phyloP scores from a whole-genome alignment of 2,888 invertebrate species.

The Caenorhabditis angaria region DNA sequence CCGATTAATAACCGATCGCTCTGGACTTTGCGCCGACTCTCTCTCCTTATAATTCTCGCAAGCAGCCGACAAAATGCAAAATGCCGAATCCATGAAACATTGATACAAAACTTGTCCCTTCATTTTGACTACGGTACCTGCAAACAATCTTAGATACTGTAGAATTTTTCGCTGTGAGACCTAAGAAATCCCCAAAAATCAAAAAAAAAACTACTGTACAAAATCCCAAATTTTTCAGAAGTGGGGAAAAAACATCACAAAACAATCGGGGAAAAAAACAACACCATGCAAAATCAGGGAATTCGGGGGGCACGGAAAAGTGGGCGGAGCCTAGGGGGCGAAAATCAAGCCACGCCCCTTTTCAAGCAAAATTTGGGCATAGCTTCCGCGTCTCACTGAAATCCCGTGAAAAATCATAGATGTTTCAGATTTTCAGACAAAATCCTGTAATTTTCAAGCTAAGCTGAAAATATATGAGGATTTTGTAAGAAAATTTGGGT shows the following conservation, averaged over 20 bases:
- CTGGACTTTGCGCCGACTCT: conserved; percentile 52
- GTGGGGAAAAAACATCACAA: neutral
- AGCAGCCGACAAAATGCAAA: conserved; percentile 87
- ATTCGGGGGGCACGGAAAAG: neutral
- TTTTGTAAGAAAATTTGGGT: too few relatives aligned
- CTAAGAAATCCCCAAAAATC: neutral
- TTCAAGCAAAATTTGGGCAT: neutral
- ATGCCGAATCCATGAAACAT: conserved; percentile 94
- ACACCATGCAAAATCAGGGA: conserved; percentile 4
- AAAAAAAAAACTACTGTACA: too few relatives aligned
- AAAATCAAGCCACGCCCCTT: conserved; percentile 6
- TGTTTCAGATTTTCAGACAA: too few relatives aligned
- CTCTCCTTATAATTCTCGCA: conserved; percentile 89
- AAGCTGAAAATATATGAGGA: too few relatives aligned
- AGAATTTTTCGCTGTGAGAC: neutral
- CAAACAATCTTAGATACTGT: conserved; percentile 53
- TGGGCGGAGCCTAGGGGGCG: neutral
- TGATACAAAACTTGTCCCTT: conserved; percentile 92
- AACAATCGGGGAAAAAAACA: neutral
- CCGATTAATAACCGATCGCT: conserved; percentile 51
- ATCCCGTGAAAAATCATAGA: too few relatives aligned
- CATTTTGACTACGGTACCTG: conserved; percentile 92
- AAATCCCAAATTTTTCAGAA: neutral
- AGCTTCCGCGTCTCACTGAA: too few relatives aligned
- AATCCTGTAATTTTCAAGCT: too few relatives aligned